Percentiles rank a stretch among this genome's conserved stretches.
These are phyloP conservation scores for Ceraclea dissimilis DNA, from an alignment of 2,888 invertebrate genomes.

Conservation along the genomic window DNA sequence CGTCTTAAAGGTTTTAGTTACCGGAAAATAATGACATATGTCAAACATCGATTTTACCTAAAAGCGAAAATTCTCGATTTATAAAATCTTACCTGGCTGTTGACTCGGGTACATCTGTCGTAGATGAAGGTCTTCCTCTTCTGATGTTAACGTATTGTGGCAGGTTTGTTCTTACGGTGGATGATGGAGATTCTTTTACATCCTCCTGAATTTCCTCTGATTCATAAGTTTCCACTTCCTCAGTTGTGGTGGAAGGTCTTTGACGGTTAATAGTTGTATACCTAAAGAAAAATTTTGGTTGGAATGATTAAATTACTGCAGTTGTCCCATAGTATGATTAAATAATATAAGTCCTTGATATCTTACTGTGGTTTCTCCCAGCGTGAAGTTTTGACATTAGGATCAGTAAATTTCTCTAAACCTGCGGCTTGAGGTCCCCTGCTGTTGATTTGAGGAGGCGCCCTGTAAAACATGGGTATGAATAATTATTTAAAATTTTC, in stretches of 20 bases:
- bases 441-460: conserved; percentile 34
- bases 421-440: conserved; percentile 52
- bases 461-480: conserved; percentile 8
- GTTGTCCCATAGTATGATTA: no score
- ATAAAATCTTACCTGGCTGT: conserved; percentile 15
- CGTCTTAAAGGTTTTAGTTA: no score
- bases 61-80: no score
- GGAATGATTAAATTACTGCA: no score
- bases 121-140: conserved; percentile 52
- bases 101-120: conserved; percentile 17
- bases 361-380: conserved; percentile 48
- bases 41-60: no score
- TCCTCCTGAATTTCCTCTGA: conserved; percentile 28
- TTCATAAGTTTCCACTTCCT: conserved; percentile 31
- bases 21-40: no score
- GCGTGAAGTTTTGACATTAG: conserved; percentile 34
- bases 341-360: no score
- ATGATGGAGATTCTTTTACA: conserved; percentile 31
- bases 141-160: conserved; percentile 67
- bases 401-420: conserved; percentile 37
- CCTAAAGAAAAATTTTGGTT: conserved; percentile 30
- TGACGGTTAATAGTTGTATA: conserved; percentile 57
- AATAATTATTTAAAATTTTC: no score
- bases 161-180: conserved; percentile 37
- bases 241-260: conserved; percentile 41